Conservation (phyloP, 2,888 invertebrate species). For the Lycaena phlaeas region DNA sequence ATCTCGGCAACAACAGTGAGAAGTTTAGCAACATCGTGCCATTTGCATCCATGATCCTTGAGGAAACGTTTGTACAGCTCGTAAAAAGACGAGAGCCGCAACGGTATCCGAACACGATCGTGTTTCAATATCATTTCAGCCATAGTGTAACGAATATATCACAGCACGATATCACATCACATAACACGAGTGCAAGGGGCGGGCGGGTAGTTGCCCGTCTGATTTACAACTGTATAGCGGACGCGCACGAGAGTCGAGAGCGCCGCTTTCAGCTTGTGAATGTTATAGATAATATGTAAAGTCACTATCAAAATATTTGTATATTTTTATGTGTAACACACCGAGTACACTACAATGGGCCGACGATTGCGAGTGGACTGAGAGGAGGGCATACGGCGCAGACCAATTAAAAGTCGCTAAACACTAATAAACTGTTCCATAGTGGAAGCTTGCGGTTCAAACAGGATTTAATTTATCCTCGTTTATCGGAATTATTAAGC, state of each 20-base stretch:
- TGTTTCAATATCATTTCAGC: constrained; percentile 47
- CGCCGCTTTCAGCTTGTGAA: background rate
- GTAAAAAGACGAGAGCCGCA: constrained; percentile 52
- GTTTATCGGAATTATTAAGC: constrained; percentile 21
- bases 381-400: constrained; percentile 33
- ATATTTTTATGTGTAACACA: background rate
- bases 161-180: constrained; percentile 27
- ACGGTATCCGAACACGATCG: constrained; percentile 38
- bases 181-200: constrained; percentile 33
- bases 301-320: background rate
- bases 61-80: constrained; percentile 62
- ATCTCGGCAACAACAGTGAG: constrained; percentile 56
- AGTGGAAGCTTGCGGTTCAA: constrained; percentile 53
- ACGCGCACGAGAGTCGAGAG: constrained; percentile 23
- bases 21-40: constrained; percentile 63
- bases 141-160: constrained; percentile 42
- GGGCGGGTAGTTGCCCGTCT: constrained; percentile 49
- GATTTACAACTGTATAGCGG: constrained; percentile 45
- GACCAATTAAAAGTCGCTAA: constrained; percentile 53
- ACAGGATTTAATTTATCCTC: constrained; percentile 68
- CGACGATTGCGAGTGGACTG: constrained; percentile 40
- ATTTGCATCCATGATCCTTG: constrained; percentile 64
- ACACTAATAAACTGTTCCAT: constrained; percentile 43
- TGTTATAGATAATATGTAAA: background rate
- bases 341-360: constrained; percentile 15